phyloP scores from a whole-genome alignment of 1,140 invertebrate species.

The Araneus ventricosus region DNA sequence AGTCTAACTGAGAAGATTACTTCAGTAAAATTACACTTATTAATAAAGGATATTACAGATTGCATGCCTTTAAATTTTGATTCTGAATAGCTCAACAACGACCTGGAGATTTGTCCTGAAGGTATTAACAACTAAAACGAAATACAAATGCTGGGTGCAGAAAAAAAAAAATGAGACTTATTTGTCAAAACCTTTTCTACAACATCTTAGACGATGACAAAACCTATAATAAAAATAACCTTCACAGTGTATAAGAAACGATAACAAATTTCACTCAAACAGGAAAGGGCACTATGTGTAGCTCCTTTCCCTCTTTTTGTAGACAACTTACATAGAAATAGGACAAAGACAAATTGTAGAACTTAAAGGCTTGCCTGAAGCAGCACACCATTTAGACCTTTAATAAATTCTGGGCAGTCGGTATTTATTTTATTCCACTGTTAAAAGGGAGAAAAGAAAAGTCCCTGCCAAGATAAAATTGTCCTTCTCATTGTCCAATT shows the following conservation, averaged over 20 bases:
- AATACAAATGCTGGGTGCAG: not conserved
- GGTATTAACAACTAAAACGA: not conserved
- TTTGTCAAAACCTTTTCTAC: constrained; percentile 15
- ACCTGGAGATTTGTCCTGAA: not conserved
- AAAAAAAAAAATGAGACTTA: not conserved
- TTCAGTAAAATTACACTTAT: constrained; percentile 20
- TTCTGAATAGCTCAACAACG: not conserved
- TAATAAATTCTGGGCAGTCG: constrained; percentile 58
- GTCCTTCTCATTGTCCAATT: not conserved
- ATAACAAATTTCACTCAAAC: constrained; percentile 42
- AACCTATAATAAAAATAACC: constrained; percentile 5
- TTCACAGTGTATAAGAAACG: constrained; percentile 13
- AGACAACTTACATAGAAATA: not conserved
- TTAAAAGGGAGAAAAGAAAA: not conserved
- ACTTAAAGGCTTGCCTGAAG: constrained; percentile 38
- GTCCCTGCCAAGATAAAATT: not conserved
- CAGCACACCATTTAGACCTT: constrained; percentile 17
- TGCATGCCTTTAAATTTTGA: constrained; percentile 6
- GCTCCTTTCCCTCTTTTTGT: not conserved
- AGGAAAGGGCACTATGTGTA: not conserved
- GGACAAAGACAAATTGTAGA: constrained; percentile 60
- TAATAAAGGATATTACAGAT: not conserved
- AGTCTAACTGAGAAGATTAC: not conserved
- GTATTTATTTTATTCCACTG: constrained; percentile 22
- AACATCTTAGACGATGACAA: not conserved